phyloP scores from a whole-genome alignment of 1,140 invertebrate genomes.

The Cydia amplana region DNA sequence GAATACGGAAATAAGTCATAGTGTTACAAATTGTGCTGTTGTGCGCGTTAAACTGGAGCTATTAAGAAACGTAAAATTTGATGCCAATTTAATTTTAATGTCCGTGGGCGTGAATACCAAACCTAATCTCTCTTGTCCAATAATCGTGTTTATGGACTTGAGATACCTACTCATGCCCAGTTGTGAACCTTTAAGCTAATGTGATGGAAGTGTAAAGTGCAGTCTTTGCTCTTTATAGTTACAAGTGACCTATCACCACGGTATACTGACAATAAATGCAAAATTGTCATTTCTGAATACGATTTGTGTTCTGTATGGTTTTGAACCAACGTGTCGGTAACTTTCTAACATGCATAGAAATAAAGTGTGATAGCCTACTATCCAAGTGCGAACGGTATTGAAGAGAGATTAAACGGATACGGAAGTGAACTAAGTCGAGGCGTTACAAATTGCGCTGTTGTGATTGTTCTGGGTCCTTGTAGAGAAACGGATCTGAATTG shows the following conservation, averaged over 20 bases:
- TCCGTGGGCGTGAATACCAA: neutral
- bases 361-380: neutral
- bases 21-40: conserved; percentile 51
- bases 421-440: conserved; percentile 53
- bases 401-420: conserved; percentile 66
- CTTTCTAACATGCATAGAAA: too few relatives aligned
- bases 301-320: neutral
- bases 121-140: neutral
- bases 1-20: conserved; percentile 63
- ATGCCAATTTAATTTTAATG: neutral
- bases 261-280: too few relatives aligned
- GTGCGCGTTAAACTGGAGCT: conserved; percentile 9
- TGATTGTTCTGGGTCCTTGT: neutral
- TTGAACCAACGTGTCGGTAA: too few relatives aligned
- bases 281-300: too few relatives aligned
- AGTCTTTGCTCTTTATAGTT: neutral
- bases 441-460: conserved; percentile 50
- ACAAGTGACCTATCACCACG: too few relatives aligned
- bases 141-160: neutral
- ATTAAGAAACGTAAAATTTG: neutral
- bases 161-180: too few relatives aligned
- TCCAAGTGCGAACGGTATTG: conserved; percentile 36
- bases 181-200: neutral
- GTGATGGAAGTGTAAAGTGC: neutral
- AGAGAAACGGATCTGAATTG: too few relatives aligned